A percentile compares a stretch with the other conserved stretches of the same genome.
These are phyloP conservation scores for Phortica magna DNA, from an alignment of 2,888 invertebrate species.

Conservation along the genomic window DNA sequence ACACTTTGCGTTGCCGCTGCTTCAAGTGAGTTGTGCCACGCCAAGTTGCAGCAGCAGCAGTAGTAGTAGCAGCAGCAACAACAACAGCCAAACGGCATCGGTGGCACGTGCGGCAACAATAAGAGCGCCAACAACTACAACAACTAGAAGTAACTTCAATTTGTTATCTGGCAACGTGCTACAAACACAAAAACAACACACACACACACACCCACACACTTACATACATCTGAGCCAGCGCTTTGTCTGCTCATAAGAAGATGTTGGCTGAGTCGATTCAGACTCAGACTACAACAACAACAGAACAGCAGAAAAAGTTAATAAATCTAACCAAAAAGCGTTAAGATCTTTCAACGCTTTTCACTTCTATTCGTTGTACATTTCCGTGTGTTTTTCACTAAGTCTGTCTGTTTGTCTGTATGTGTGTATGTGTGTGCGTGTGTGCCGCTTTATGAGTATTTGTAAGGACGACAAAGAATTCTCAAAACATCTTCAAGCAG, in stretches of 20 bases:
- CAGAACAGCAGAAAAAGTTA: background rate
- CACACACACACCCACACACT: conserved; percentile 40
- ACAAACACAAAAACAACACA: conserved; percentile 24
- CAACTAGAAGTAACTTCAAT: conserved; percentile 23
- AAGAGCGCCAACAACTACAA: conserved; percentile 24
- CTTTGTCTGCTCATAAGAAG: background rate
- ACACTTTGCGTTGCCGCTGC: background rate
- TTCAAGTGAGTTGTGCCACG: background rate
- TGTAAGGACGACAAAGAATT: background rate
- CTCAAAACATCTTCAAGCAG: background rate
- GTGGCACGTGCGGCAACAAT: conserved; percentile 50
- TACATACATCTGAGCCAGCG: background rate
- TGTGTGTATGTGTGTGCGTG: background rate
- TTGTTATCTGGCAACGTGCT: conserved; percentile 35
- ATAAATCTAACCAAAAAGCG: conserved; percentile 21
- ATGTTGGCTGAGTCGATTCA: background rate
- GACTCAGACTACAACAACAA: background rate
- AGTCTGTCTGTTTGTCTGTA: background rate
- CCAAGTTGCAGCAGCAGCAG: too few species aligned
- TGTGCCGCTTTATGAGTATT: background rate
- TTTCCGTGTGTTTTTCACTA: background rate
- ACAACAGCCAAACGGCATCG: background rate
- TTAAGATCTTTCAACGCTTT: conserved; percentile 21
- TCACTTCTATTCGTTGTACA: background rate
- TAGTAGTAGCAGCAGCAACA: too few species aligned